Base-by-base conservation (phyloP, 2,113 vertebrate species). In the Gobio gobio region DNA sequence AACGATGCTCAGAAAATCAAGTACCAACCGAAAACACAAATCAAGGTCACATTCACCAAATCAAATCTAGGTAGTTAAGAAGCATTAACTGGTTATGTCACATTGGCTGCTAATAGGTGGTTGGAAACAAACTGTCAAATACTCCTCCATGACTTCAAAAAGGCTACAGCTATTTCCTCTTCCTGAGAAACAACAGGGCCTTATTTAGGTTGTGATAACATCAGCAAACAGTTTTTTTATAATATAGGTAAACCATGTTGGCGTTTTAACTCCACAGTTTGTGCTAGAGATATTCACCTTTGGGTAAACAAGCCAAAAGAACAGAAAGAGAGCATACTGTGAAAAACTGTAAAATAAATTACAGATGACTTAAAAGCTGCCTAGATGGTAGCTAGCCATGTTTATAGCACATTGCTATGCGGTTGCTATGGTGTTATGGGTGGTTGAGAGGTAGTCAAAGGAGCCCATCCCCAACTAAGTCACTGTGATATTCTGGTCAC, bases 71-170 rank as follows among this genome's bases (percentile, higher is more conserved):
- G 49, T 56, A 56, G 49, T 56, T 56, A 56, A 77, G 56, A 10
- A 33, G n/a, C 24, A 56, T 26, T 3, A 33, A 40, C 29, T 40
- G 18, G 51, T 78, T 64, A 18, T 51, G 26, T 75, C 2, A 36
- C 63, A 43, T 63, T 33, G 49, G 40, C 56, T 64, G 40, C 56
- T 64, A 64, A 63, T 47, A 8, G 36, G 22, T 10, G 16, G 24
- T 54, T 24, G 29, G 26, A 76, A 63, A 75, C 59, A 83, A 73
- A 77, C 59, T n/a, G 58, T 76, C 78, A 82, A 59, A 56, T 22
- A 8, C 81, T 72, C 14, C 14, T 76, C 51, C 36, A 13, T 22
- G 51, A 77, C 49, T 36, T 58, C 4, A 77, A 29, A 54, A 76
- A 56, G 0, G 2, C 9, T 74, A 54, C 16, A 29, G 47, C 33